Percentiles rank a stretch among this genome's conserved stretches.
These are phyloP conservation scores for Sepioteuthis lessoniana DNA, from an alignment of 2,888 invertebrate genomes.

Conservation along the genomic window DNA sequence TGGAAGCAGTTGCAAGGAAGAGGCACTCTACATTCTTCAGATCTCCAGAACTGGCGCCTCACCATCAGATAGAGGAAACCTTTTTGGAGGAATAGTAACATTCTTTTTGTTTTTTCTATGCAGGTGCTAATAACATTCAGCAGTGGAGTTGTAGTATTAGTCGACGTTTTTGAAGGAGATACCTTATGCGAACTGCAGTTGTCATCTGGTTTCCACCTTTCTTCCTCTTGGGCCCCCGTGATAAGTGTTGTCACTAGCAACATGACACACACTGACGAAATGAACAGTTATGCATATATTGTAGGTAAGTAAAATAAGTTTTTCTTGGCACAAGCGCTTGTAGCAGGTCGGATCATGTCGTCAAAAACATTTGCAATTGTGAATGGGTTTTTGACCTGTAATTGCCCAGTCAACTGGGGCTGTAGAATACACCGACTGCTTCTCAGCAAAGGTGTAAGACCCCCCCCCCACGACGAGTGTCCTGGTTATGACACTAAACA, in stretches of 20 bases:
- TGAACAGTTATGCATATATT: conserved; percentile 59
- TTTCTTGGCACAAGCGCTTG: not conserved
- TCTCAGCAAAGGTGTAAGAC: too few species aligned
- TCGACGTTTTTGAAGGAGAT: conserved; percentile 64
- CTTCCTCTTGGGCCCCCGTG: conserved; percentile 70
- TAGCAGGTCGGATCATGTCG: not conserved
- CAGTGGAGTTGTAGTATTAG: conserved; percentile 63
- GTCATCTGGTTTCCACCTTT: conserved; percentile 61
- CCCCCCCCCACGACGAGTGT: too few species aligned
- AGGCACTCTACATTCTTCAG: too few species aligned
- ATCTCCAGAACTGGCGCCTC: too few species aligned
- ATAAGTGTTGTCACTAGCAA: conserved; percentile 65
- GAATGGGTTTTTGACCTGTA: too few species aligned
- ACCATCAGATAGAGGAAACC: too few species aligned
- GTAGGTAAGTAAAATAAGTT: conserved; percentile 62
- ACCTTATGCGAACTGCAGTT: conserved; percentile 64
- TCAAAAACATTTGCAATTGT: not conserved
- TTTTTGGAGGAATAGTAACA: too few species aligned
- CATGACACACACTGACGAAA: conserved; percentile 50
- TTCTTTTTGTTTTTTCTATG: conserved; percentile 49
- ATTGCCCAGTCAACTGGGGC: too few species aligned
- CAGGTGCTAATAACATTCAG: conserved; percentile 63
- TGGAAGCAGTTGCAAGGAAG: too few species aligned
- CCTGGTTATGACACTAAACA: too few species aligned
- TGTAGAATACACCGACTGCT: too few species aligned